Base-by-base conservation (phyloP, 2,888 invertebrate genomes). In the Sminthurides aquaticus region DNA sequence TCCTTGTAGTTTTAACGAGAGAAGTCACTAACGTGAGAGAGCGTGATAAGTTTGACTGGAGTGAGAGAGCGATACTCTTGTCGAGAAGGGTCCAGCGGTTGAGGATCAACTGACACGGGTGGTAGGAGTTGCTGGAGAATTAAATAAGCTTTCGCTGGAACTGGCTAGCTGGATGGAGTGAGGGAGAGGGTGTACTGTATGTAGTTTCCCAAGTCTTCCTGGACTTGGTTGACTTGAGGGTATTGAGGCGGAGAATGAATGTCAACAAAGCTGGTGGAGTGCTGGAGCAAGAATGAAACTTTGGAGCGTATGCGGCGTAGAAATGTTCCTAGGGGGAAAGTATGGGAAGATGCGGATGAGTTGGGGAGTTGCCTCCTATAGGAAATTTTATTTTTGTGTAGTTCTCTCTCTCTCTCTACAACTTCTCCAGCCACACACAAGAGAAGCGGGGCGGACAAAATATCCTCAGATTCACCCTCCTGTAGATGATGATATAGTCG, bases 171-270 rank as follows among this genome's bases (percentile, higher is more conserved):
- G 8, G 43, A 15, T 15, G 15, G 15, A 34, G 43, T 5, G 43
- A 15, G 43, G 5, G 5, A 67, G 66, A 66, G 65, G n/a, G n/a
- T n/a, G n/a, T n/a, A n/a, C n/a, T n/a, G n/a, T n/a, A n/a, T n/a
- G n/a, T n/a, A n/a, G n/a, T n/a, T n/a, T n/a, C n/a, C n/a, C n/a
- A n/a, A n/a, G n/a, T n/a, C n/a, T n/a, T n/a, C n/a, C n/a, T n/a
- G n/a, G n/a, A n/a, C n/a, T n/a, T n/a, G n/a, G n/a, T n/a, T n/a
- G n/a, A n/a, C n/a, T n/a, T n/a, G n/a, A n/a, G n/a, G n/a, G n/a
- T n/a, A n/a, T n/a, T n/a, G n/a, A n/a, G n/a, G n/a, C n/a, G n/a
- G 56, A 65, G 69, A 68, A 66, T 69, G 66, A 61, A 67, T 66
- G 68, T 69, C 69, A 67, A 66, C 66, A 61, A 55, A 20, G 49